Conservation (phyloP, 2,888 invertebrate species). For the Pollenia labialis region DNA sequence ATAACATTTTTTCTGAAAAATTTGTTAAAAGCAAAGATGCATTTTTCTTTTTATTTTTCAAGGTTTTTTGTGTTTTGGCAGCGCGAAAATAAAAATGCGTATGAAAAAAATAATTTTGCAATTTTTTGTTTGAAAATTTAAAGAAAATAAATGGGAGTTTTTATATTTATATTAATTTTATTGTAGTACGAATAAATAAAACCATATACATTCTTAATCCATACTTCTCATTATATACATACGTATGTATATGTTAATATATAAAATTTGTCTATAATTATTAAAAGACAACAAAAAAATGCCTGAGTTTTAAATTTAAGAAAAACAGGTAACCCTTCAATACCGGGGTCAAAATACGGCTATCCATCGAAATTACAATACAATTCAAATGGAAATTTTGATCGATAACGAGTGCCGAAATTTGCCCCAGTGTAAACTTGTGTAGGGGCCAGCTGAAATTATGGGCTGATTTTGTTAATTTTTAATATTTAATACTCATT, state of each 20-base stretch:
- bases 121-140: constrained; percentile 40
- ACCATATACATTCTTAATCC: background rate
- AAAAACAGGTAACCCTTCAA: too few relatives aligned
- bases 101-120: constrained; percentile 13
- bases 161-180: constrained; percentile 42
- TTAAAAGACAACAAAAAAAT: too few relatives aligned
- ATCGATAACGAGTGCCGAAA: too few relatives aligned
- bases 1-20: constrained; percentile 47
- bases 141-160: constrained; percentile 64
- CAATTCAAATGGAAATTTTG: too few relatives aligned
- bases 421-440: too few relatives aligned
- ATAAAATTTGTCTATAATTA: too few relatives aligned
- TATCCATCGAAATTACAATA: too few relatives aligned
- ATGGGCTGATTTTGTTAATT: too few relatives aligned
- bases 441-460: too few relatives aligned
- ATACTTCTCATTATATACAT: background rate
- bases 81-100: constrained; percentile 31
- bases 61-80: constrained; percentile 28
- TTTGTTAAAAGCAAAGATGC: constrained; percentile 33
- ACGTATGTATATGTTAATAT: background rate
- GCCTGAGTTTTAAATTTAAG: too few relatives aligned
- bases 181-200: background rate
- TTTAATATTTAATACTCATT: too few relatives aligned
- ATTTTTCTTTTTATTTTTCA: constrained; percentile 56
- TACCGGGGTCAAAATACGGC: too few relatives aligned